phyloP scores from a whole-genome alignment of 2,888 invertebrate genomes.

The Melanargia galathea region DNA sequence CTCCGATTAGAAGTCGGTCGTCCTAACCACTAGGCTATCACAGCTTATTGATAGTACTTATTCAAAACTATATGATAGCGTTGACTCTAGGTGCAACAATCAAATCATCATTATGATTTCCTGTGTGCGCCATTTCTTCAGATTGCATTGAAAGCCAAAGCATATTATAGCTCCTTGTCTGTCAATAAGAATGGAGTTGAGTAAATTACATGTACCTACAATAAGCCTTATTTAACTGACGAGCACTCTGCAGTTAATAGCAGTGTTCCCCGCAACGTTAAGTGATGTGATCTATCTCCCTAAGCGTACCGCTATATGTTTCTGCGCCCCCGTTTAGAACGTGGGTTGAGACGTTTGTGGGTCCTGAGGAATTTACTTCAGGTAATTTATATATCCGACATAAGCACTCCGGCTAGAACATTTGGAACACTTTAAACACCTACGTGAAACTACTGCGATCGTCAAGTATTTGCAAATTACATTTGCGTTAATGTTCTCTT shows the following conservation, averaged over 20 bases:
- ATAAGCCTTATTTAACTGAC: conserved; percentile 21
- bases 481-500: no score
- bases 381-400: conserved; percentile 6
- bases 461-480: neutral
- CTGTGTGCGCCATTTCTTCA: neutral
- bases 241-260: conserved; percentile 22
- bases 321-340: conserved; percentile 11
- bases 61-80: no score
- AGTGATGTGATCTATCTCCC: conserved; percentile 23
- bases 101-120: neutral
- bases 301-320: conserved; percentile 15
- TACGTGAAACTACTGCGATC: neutral
- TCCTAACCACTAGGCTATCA: no score
- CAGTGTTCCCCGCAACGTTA: conserved; percentile 18
- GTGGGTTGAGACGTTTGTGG: conserved; percentile 1
- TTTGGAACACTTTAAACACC: neutral
- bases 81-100: no score
- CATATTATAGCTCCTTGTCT: neutral
- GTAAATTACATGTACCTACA: neutral
- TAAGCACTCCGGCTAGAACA: neutral
- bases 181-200: neutral
- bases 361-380: conserved; percentile 7
- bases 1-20: no score
- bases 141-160: neutral
- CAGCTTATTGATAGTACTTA: no score